phyloP scores from a whole-genome alignment of 2,797 vertebrate species.

The Pteropus rufus region DNA sequence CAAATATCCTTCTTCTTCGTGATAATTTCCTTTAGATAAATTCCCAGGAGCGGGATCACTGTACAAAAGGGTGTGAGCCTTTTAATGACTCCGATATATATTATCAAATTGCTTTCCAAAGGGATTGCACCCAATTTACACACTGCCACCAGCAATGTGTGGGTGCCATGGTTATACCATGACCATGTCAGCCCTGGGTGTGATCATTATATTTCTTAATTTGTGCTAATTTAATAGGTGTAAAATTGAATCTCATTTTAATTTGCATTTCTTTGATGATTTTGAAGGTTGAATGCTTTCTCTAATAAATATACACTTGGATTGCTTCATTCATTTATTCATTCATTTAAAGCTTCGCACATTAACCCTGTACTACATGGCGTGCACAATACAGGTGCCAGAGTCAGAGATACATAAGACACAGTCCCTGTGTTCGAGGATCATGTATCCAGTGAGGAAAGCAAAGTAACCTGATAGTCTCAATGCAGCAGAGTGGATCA shows the following conservation, averaged over 20 bases:
- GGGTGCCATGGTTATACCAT: not conserved
- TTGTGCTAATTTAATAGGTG: slow-evolving; percentile 67
- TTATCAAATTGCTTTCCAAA: slow-evolving; percentile 37
- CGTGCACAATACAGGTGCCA: not conserved
- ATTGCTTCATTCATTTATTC: slow-evolving; percentile 18
- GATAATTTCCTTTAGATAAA: slow-evolving; percentile 23
- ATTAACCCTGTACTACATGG: not conserved
- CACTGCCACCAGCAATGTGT: not conserved
- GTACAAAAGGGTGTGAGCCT: slow-evolving; percentile 4
- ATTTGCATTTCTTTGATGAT: slow-evolving; percentile 69
- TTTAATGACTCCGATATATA: not conserved
- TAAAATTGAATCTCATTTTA: slow-evolving; percentile 69
- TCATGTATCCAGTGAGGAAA: not conserved
- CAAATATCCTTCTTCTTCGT: not conserved
- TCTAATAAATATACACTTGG: slow-evolving; percentile 43
- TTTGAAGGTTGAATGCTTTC: slow-evolving; percentile 53
- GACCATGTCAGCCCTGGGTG: not conserved
- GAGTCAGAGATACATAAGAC: not conserved
- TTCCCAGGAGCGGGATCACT: not conserved
- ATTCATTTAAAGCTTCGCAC: not conserved
- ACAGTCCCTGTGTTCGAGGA: not conserved
- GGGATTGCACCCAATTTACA: slow-evolving; percentile 27
- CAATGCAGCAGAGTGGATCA: fast-evolving
- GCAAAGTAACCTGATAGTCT: not conserved
- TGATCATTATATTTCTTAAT: slow-evolving; percentile 66